Conservation (phyloP, 2,113 vertebrate species). For the Falcunculus frontatus region DNA sequence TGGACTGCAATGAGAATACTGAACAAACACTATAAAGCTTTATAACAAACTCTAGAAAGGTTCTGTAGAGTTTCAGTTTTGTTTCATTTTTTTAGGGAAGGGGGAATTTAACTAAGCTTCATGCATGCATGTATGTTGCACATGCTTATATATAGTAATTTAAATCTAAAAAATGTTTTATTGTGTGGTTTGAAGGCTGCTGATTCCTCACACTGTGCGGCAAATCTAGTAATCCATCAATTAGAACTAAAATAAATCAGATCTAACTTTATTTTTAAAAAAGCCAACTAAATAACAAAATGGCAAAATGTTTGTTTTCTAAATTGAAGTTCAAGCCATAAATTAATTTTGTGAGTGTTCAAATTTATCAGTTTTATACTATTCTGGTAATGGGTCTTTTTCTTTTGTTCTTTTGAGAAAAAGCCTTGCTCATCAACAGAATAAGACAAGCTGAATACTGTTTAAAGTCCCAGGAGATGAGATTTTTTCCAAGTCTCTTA, state of each 20-base stretch:
- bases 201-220: not conserved
- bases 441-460: not conserved
- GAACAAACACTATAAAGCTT: not conserved
- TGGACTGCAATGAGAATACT: not conserved
- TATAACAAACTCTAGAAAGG: not conserved
- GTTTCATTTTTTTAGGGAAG: not conserved
- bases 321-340: not conserved
- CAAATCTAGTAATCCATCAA: not conserved
- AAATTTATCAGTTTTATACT: not conserved
- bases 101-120: not conserved
- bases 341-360: not conserved
- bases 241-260: not conserved
- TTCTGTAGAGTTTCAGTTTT: not conserved
- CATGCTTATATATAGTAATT: not conserved
- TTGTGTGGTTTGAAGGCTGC: not conserved
- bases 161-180: not conserved
- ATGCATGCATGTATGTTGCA: not conserved
- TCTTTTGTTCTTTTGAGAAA: not conserved
- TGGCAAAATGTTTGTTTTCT: not conserved
- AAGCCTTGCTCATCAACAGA: not conserved
- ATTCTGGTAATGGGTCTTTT: not conserved
- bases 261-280: not conserved
- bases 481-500: constrained; percentile 4
- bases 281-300: not conserved
- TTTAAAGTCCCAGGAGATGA: constrained; percentile 6